phyloP scores from a whole-genome alignment of 2,797 vertebrate species.

The Rachycentron canadum region DNA sequence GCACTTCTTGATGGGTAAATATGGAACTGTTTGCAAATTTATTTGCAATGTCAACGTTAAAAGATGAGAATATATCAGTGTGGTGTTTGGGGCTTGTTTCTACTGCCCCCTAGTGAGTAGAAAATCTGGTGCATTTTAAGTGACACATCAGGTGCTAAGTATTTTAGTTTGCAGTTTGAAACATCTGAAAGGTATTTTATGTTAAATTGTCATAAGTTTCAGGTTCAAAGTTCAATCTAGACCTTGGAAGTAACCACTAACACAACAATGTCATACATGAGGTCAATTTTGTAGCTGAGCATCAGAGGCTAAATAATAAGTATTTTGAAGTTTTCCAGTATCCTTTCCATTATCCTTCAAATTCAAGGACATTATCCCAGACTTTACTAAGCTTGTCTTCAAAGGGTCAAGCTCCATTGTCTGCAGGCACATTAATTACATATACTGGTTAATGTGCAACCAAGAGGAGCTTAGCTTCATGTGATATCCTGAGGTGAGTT shows the following conservation, averaged over 20 bases:
- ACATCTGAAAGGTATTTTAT: neutral
- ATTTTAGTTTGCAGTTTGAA: neutral
- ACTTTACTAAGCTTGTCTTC: neutral
- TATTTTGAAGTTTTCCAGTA: neutral
- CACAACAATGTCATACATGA: neutral
- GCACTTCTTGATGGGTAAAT: neutral
- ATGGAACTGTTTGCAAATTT: neutral
- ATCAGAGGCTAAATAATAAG: neutral
- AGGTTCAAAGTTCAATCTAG: neutral
- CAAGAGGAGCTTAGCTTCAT: conserved; percentile 52
- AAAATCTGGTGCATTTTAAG: neutral
- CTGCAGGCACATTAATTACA: conserved; percentile 46
- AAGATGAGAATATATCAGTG: neutral
- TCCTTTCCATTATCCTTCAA: neutral
- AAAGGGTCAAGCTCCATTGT: neutral
- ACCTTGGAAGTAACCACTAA: neutral
- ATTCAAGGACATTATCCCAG: conserved; percentile 2
- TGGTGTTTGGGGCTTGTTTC: conserved; percentile 1
- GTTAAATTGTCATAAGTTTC: neutral
- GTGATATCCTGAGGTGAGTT: conserved; percentile 69
- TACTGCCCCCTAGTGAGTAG: neutral
- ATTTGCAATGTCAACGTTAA: neutral
- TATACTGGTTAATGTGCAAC: conserved; percentile 78
- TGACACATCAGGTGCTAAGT: too few relatives aligned
- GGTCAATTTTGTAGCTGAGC: neutral